Evolutionary conservation across 2,113 vertebrate species (phyloP).

Genomic region (Junco hyemalis): DNA sequence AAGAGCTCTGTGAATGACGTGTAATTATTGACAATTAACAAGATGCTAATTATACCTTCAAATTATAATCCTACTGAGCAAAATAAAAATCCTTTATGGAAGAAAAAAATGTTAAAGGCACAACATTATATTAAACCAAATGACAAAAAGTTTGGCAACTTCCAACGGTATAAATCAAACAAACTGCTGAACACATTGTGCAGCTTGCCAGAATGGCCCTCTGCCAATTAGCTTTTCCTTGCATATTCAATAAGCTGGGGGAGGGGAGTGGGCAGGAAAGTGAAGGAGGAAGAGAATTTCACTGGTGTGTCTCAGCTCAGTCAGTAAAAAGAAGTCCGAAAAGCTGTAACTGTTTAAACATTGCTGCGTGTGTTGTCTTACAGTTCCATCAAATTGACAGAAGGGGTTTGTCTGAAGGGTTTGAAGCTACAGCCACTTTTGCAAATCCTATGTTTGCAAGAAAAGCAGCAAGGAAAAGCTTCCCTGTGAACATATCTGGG

Average conservation of each 20-base stretch:
- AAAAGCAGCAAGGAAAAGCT: neutral
- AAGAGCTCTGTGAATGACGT: constrained; percentile 56
- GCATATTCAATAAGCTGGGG: constrained; percentile 37
- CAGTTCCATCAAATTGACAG: neutral
- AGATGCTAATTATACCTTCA: constrained; percentile 65
- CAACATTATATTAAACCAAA: constrained; percentile 60
- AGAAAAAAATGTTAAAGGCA: constrained; percentile 46
- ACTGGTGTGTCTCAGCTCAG: neutral
- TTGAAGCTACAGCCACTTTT: neutral
- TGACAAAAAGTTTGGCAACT: constrained; percentile 70
- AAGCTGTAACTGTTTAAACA: constrained; percentile 32
- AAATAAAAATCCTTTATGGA: constrained; percentile 61
- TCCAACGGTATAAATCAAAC: constrained; percentile 55
- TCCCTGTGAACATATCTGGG: neutral
- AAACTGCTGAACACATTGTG: constrained; percentile 63
- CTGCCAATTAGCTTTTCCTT: constrained; percentile 64
- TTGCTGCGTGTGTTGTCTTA: neutral
- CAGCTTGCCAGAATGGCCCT: constrained; percentile 58
- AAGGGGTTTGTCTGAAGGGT: neutral
- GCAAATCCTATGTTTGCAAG: neutral
- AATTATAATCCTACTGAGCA: constrained; percentile 60
- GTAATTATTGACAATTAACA: constrained; percentile 67
- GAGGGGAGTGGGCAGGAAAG: neutral
- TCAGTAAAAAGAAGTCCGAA: constrained; percentile 42
- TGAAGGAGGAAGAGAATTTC: constrained; percentile 20